Evolutionary conservation across 1,140 invertebrate species (phyloP), one percentile per base, ranked within the genome.

Genomic region (Penaeus vannamei): DNA sequence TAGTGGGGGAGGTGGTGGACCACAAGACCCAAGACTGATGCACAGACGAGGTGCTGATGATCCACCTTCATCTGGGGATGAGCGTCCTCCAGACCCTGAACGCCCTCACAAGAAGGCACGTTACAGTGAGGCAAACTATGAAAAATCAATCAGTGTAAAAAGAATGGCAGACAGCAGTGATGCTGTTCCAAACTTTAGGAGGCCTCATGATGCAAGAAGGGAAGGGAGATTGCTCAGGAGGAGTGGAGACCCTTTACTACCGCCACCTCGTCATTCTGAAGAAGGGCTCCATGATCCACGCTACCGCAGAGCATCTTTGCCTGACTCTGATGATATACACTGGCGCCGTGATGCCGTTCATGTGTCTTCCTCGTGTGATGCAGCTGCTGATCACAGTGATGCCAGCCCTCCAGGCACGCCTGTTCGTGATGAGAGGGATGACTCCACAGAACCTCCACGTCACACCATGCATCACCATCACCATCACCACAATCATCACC

Each of bases 391-490:
- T 46, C 84, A 86, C 82, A 91, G 91, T 77, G 91, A 91, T 69
- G 66, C 89, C 69, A 91, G 91, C 76, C 83, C 86, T 46, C 91
- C 91, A 23, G 91, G 91, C 62, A 91, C 91, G 23, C 91, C 91
- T 7, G 91, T 91, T 66, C 62, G 91, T 32, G 91, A 91, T 81
- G 91, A 91, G 76, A 76, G 89, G 29, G 91, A 91, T 61, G 91
- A 91, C 84, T 90, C 85, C 12, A 77, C 82, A 22, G 87, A 89
- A 59, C 87, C 87, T 79, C 46, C 83, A 36, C 87, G 87, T 72
- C 85, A 90, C 60, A 26, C 89, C 12, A 85, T 81, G 83, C 87
- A 92, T 77, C 91, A 91, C 53, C 85, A 92, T 42, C 66, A 90
- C 82, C 86, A 87, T 46, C 84, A 89, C 82, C 85, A 91, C 36